These are phyloP conservation scores for Drosophila mettleri DNA, from an alignment of 2,888 invertebrate species.

Conservation along the genomic window DNA sequence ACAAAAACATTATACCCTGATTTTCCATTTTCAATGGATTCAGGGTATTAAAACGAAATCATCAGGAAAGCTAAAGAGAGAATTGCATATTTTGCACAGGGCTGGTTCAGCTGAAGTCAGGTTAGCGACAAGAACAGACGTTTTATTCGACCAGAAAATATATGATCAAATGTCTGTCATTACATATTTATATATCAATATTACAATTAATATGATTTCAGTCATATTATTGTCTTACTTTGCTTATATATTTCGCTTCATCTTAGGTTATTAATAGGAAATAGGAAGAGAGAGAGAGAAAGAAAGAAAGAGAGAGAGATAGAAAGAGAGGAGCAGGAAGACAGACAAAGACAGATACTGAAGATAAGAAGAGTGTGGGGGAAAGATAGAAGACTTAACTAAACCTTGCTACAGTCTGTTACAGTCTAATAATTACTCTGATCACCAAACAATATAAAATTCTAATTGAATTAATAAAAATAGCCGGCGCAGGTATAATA, in stretches of 20 bases:
- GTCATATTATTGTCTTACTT: too few relatives aligned
- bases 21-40: too few relatives aligned
- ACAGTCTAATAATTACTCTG: too few relatives aligned
- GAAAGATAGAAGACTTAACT: too few relatives aligned
- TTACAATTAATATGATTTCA: too few relatives aligned
- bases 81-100: conserved; percentile 6
- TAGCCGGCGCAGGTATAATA: too few relatives aligned
- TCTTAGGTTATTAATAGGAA: neutral
- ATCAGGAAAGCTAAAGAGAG: neutral
- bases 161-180: neutral
- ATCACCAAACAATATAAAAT: too few relatives aligned
- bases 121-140: neutral
- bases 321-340: neutral
- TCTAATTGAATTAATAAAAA: too few relatives aligned
- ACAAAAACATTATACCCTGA: too few relatives aligned
- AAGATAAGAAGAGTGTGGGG: neutral
- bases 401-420: too few relatives aligned
- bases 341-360: neutral
- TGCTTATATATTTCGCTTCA: too few relatives aligned
- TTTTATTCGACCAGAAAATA: too few relatives aligned
- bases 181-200: neutral
- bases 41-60: conserved; percentile 2
- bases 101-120: conserved; percentile 7
- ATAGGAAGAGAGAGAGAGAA: neutral
- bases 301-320: neutral